These are phyloP conservation scores for Pipistrellus nathusii DNA, from an alignment of 2,797 vertebrate genomes.

Conservation along the genomic window DNA sequence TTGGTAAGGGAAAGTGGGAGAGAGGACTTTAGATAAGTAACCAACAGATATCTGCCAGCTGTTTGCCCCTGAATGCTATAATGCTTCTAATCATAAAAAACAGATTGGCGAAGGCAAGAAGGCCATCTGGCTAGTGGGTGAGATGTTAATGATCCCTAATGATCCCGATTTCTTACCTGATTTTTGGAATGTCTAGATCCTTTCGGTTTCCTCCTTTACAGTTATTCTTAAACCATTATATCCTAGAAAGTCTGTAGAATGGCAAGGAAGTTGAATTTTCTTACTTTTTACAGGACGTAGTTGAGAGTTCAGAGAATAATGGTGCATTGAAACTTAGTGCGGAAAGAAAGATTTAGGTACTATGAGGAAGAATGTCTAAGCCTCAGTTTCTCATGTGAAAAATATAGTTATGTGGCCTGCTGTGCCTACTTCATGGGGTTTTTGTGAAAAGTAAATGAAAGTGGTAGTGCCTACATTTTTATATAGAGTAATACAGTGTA, in stretches of 20 bases:
- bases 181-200: constrained; percentile 7
- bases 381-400: not conserved
- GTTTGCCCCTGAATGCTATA: not conserved
- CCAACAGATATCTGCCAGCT: not conserved
- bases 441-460: not conserved
- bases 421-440: not conserved
- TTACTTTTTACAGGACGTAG: not conserved
- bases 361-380: not conserved
- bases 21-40: not conserved
- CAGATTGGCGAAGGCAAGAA: not conserved
- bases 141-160: not conserved
- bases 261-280: not conserved
- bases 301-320: constrained; percentile 19
- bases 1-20: not conserved
- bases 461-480: not conserved
- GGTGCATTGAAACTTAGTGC: not conserved
- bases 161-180: not conserved
- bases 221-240: not conserved
- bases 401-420: not conserved
- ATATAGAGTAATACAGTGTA: not conserved
- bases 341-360: not conserved
- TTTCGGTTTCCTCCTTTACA: not conserved
- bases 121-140: not conserved
- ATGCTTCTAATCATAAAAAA: constrained; percentile 17
- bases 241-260: not conserved